Base-by-base conservation (phyloP, 2,113 vertebrate genomes). In the Aptenodytes forsteri region DNA sequence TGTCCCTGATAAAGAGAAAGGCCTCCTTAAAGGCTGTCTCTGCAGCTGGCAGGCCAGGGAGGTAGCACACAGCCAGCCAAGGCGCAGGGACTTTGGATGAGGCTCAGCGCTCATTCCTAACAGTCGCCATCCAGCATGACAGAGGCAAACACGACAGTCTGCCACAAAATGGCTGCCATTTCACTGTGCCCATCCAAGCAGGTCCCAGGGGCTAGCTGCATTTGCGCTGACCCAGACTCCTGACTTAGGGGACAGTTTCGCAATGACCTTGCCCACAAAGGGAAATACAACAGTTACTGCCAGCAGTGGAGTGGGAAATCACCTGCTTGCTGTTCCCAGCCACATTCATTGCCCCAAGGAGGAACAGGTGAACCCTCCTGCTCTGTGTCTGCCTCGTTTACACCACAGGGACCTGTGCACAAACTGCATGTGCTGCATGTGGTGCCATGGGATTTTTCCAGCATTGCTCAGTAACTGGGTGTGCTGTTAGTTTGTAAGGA, bases 11-110 rank as follows among this genome's bases (percentile, higher is more conserved):
- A 42, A 42, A 42, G 40, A 13, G 19, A 42, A 36, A 59, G 11
- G 72, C n/a, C 40, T 81, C 6, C 12, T 61, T 69, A 18, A 38
- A 40, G 40, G 65, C 50, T 50, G 6, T 4, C 19, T 56, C 55
- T 49, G 29, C 0, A 0, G 42, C 61, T 79, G 56, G 34, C 4
- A 8, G 1, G 6, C 8, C 23, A 59, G 47, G 34, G 38, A 80
- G 52, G 50, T 1, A 36, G 72, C 54, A 67, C 23, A 10, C 66
- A 54, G 56, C n/a, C 58, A 64, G 80, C 30, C 67, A 64, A 44
- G 49, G 46, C 12, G 2, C 2, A 0, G 32, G 19, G 34, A 5
- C 38, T 40, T 36, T 13, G 30, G n/a, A 21, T 25, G 47, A 76
- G 69, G 64, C 71, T 76, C 23, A 22, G 34, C 0, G 1, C 27